Base-by-base conservation (phyloP, 1,140 invertebrate genomes). In the Musca vetustissima region DNA sequence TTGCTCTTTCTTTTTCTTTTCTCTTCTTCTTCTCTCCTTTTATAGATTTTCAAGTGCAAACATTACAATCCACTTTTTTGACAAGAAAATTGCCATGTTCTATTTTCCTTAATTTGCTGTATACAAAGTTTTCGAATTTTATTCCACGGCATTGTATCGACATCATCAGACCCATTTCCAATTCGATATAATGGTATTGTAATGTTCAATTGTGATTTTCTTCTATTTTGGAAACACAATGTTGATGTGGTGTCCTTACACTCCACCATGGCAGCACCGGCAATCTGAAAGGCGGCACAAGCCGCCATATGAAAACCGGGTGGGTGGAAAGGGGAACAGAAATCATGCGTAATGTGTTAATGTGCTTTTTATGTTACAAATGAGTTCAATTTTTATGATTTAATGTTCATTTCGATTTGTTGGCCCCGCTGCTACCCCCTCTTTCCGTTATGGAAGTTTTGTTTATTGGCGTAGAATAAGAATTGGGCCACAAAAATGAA, bases 361-460 rank as follows among this genome's bases (percentile, higher is more conserved):
- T 77, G 75, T 75, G 75, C 73, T 77, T 77, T 77, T 77, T 77
- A 77, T 77, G 75, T 77, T 77, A 77, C 75, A 77, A 77, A 77
- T 77, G 75, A 77, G 75, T 77, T 61, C 75, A 77, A 77, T 77
- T 77, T 77, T 77, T 77, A 77, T 77, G 75, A 77, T 77, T 77
- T 77, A 77, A 77, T 74, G 75, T 74, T 73, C 61, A 57, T 67
- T 55, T 67, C 53, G 50, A 67, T 67, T 67, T 57, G 66, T n/a
- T n/a, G n/a, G n/a, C n/a, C n/a, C n/a, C n/a, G n/a, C n/a, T 3
- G 28, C 8, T 28, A 4, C 28, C 28, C 28, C 28, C 28, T 28
- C 8, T 28, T 28, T 8, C 28, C 28, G 3, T 8, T n/a, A n/a
- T n/a, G n/a, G n/a, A n/a, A n/a, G n/a, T n/a, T n/a, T n/a, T n/a